Evolutionary conservation across 2,888 invertebrate genomes (phyloP).

Genomic region (Drosophila prolongata): DNA sequence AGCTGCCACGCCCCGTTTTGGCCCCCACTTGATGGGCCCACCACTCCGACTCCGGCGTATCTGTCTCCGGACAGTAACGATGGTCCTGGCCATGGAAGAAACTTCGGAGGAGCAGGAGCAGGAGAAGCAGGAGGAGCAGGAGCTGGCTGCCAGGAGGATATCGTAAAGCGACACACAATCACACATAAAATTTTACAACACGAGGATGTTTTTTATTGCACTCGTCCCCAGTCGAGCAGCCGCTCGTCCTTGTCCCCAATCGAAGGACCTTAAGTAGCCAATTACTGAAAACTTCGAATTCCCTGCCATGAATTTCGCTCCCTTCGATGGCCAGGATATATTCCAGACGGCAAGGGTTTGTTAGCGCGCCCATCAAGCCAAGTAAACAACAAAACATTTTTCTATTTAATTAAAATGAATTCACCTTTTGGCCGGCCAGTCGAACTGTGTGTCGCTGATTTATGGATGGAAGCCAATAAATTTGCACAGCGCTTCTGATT

Average conservation of each 20-base stretch:
- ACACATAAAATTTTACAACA: conserved; percentile 80
- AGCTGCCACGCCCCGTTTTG: conserved; percentile 20
- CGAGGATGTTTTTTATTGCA: conserved; percentile 79
- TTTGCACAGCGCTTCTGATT: conserved; percentile 52
- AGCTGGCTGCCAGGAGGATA: conserved; percentile 67
- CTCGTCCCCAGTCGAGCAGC: conserved; percentile 36
- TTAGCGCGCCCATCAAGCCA: conserved; percentile 49
- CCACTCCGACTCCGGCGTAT: conserved; percentile 39
- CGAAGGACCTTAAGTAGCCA: conserved; percentile 77
- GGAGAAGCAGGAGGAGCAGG: conserved; percentile 10
- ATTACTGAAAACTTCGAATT: conserved; percentile 77
- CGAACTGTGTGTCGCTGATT: conserved; percentile 57
- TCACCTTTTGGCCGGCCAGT: conserved; percentile 62
- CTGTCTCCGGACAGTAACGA: conserved; percentile 69
- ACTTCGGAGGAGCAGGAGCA: conserved; percentile 19
- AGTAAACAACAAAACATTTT: conserved; percentile 75
- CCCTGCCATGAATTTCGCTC: conserved; percentile 54
- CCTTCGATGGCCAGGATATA: conserved; percentile 37
- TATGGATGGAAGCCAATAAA: conserved; percentile 74
- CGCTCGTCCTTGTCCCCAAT: conserved; percentile 51
- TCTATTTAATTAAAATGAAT: conserved; percentile 79
- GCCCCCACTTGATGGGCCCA: conserved; percentile 1
- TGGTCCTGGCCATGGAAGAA: conserved; percentile 42
- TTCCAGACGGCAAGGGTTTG: conserved; percentile 47
- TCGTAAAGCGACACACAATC: conserved; percentile 80